Evolutionary conservation across 2,113 vertebrate genomes (phyloP), one percentile per base, ranked within the genome.

Genomic region (Pygoscelis antarcticus): DNA sequence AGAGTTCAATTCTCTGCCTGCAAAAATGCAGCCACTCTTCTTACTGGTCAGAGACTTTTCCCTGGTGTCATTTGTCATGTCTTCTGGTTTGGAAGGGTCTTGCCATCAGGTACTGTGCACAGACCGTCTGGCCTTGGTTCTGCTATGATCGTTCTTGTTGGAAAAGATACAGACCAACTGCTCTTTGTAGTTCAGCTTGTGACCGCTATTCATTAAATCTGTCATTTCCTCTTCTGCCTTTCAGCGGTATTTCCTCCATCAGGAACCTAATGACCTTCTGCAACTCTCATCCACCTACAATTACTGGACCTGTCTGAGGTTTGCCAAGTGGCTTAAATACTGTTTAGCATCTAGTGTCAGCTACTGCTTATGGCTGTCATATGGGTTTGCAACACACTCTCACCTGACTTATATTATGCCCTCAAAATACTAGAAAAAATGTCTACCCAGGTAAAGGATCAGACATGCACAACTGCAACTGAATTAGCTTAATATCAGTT

Each of bases 161-260:
- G 89, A 90, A 89, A 91, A 69, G 84, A 69, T 2, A 54, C 49
- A 86, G 36, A 57, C 19, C 0, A 0, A 57, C 30, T 72, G 44
- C 87, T 87, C 87, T 94, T 95, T 70, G 84, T 93, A 91, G 84
- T 76, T 87, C 44, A 90, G 90, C 88, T 77, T 85, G 62, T 80
- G 85, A 88, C 62, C 81, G 32, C 84, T 57, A 3, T 84, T 94
- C 90, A 93, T 77, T 94, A 88, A 94, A 96, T 90, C 92, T 96
- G 93, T 96, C 96, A 90, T 96, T 96, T 96, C 96, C 92, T 86
- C 82, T 85, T 86, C 95, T 90, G 95, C 95, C 90, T 96, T 96
- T 97, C 96, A 97, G 92, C 78, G 0, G 62, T 26, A n/a, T 92
- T 97, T 97, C 96, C 96, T 97, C 74, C 93, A 96, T 96, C 93